Base-by-base conservation (phyloP, 2,888 invertebrate genomes). In the Drosophila barbarae region DNA sequence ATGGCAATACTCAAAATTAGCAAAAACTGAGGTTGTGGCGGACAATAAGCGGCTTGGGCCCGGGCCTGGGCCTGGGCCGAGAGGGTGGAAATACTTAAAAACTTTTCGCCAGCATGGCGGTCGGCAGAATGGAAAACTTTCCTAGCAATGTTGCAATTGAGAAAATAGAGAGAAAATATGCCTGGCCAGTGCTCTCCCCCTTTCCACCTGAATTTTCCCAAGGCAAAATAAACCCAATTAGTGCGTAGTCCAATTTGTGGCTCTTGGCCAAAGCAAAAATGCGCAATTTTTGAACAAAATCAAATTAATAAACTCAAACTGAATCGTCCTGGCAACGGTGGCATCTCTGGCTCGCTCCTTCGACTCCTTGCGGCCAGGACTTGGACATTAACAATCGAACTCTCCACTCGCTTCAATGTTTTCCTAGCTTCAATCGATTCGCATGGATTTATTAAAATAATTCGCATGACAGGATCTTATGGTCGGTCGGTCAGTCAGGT, bases 1-100 rank as follows among this genome's bases (percentile, higher is more conserved):
- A 86, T 85, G 79, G 82, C 81, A 84, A 86, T 82, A 83, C 80
- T 82, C 74, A 75, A 84, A 85, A 77, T 84, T 81, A 84, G 84
- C 81, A 84, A 81, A 79, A 81, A 82, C 84, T 77, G 84, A 78
- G 84, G 78, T 83, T 80, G 84, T 80, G 80, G 84, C 76, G 67
- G 74, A 69, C 77, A 77, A 78, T 76, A 74, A 72, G 70, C 70
- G 69, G 46, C 30, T 46, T 47, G 35, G 10, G 10, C 28, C 7
- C 9, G 21, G 46, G 10, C 2, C 23, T 23, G 21, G 46, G 10
- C 2, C 23, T 23, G 23, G 23, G 26, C 26, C 26, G 7, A 32
- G 15, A 4, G 23, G 38, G 59, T 51, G 54, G 28, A 66, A 51
- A 47, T 60, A 42, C 72, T 76, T 78, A 71, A 69, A 71, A 75